Conservation (phyloP, 2,113 vertebrate genomes). For the Etia nguti region DNA sequence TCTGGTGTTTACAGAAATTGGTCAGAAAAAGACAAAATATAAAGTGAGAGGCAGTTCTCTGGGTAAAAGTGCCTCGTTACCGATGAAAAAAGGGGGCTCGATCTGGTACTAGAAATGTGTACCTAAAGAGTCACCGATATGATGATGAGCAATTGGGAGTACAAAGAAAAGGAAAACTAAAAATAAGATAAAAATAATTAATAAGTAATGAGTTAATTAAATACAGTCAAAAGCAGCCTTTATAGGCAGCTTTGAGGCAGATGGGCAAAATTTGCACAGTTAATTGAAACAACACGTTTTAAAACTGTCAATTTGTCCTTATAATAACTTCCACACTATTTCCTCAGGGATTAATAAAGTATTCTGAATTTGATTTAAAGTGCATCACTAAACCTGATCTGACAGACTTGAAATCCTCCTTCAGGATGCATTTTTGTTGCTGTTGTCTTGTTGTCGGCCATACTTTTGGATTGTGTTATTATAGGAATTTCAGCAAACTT, state of each 20-base stretch:
- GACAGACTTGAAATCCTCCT: not conserved
- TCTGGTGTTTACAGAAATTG: not conserved
- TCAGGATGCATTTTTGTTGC: not conserved
- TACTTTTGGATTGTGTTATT: not conserved
- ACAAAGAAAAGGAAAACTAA: not conserved
- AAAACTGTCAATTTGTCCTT: constrained; percentile 17
- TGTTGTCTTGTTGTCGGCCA: not conserved
- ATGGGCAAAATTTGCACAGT: not conserved
- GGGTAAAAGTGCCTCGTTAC: not conserved
- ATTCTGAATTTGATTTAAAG: not conserved
- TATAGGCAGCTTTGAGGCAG: not conserved
- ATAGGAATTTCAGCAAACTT: not conserved
- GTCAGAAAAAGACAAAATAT: not conserved
- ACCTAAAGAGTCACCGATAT: not conserved
- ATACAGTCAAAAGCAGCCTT: not conserved
- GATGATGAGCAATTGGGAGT: not conserved
- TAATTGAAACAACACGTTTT: not conserved
- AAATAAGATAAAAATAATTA: not conserved
- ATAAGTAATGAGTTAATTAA: not conserved
- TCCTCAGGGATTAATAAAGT: not conserved
- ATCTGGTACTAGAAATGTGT: not conserved
- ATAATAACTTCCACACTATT: not conserved
- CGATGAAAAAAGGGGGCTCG: not conserved
- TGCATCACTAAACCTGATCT: constrained; percentile 1
- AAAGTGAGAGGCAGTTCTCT: not conserved